phyloP scores from a whole-genome alignment of 2,113 vertebrate species.

The Tricholaema leucomelas region DNA sequence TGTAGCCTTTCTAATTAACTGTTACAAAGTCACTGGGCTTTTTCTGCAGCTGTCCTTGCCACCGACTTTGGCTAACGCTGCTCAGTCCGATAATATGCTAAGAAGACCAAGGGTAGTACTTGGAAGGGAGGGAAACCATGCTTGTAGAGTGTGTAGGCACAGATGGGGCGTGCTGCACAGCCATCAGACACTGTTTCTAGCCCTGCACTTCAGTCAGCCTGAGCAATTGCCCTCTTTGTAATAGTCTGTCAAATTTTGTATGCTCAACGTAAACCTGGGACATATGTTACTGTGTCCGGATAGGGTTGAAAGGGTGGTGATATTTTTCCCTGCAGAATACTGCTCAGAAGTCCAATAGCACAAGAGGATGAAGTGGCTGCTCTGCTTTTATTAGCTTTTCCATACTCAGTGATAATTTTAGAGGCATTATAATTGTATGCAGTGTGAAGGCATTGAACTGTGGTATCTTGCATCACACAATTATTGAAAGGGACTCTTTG shows the following conservation, averaged over 20 bases:
- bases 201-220: not conserved
- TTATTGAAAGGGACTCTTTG: not conserved
- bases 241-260: not conserved
- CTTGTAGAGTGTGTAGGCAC: rapidly evolving
- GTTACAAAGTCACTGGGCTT: not conserved
- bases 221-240: not conserved
- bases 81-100: rapidly evolving
- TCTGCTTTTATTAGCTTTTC: not conserved
- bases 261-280: not conserved
- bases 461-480: not conserved
- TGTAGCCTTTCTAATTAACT: too few relatives aligned
- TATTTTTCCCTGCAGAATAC: not conserved
- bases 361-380: not conserved
- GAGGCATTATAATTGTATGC: not conserved
- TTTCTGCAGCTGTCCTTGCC: not conserved
- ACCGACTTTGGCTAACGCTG: rapidly evolving
- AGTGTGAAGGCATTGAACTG: not conserved
- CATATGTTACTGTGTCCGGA: not conserved
- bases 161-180: not conserved
- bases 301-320: not conserved
- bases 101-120: rapidly evolving
- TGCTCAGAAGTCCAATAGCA: not conserved
- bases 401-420: not conserved
- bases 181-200: not conserved
- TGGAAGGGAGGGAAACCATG: not conserved